Percentiles rank a stretch among this genome's conserved stretches.
These are phyloP conservation scores for Strigamia maritima DNA, from an alignment of 2,888 invertebrate genomes.

Conservation along the genomic window DNA sequence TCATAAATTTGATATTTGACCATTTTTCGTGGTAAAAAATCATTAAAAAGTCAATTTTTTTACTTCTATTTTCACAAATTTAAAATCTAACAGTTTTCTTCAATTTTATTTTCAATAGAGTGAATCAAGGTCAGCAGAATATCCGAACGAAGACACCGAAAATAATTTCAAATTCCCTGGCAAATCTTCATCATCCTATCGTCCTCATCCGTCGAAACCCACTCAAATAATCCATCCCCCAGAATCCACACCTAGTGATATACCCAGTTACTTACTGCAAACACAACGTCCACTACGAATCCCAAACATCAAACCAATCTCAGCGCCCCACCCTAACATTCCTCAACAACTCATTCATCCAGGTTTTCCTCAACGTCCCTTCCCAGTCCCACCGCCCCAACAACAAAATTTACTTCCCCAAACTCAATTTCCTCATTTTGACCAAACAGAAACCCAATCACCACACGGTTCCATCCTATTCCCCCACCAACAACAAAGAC, in stretches of 20 bases:
- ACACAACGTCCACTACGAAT: background rate
- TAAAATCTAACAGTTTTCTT: too few relatives aligned
- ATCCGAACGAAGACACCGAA: background rate
- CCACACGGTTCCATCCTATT: background rate
- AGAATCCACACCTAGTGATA: background rate
- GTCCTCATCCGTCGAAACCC: background rate
- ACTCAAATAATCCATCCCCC: background rate
- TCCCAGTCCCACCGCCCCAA: too few relatives aligned
- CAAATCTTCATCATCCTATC: background rate
- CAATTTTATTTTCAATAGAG: background rate
- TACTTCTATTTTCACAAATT: too few relatives aligned
- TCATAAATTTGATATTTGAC: too few relatives aligned
- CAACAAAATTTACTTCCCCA: background rate
- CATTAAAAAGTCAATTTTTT: too few relatives aligned
- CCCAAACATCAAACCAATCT: background rate
- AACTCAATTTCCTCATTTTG: background rate
- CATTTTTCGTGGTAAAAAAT: too few relatives aligned
- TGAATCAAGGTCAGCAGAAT: background rate
- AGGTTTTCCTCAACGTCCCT: background rate
- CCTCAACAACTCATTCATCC: background rate
- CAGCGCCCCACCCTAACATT: background rate
- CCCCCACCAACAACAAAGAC: background rate
- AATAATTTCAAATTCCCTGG: background rate
- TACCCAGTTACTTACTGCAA: background rate
- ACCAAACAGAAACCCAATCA: background rate